Evolutionary conservation across 2,888 invertebrate genomes (phyloP).

Genomic region (Trachelus tabidus): DNA sequence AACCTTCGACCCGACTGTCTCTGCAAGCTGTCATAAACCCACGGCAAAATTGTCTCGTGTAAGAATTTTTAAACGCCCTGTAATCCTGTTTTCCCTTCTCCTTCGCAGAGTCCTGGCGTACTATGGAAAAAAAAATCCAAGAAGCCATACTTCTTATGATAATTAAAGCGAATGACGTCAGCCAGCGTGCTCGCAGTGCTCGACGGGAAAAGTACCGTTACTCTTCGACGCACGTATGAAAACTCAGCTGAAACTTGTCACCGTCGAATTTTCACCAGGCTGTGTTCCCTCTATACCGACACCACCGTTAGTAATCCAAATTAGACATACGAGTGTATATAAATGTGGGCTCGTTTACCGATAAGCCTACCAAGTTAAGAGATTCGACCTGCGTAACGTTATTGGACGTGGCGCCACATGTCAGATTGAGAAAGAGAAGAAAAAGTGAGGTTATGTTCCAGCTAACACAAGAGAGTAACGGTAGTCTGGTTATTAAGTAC

Average conservation of each 20-base stretch:
- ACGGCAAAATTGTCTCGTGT: background rate
- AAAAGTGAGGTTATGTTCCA: background rate
- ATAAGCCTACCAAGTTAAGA: background rate
- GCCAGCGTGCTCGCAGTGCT: background rate
- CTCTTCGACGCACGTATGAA: background rate
- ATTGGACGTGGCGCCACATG: background rate
- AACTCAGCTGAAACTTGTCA: background rate
- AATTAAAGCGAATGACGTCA: background rate
- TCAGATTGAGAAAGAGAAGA: background rate
- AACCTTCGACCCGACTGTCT: background rate
- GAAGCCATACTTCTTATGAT: background rate
- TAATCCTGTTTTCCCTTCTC: background rate
- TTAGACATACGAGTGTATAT: background rate
- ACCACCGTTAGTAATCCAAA: background rate
- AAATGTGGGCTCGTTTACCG: background rate
- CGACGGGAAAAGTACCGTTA: background rate
- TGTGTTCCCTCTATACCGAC: background rate
- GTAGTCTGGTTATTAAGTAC: background rate
- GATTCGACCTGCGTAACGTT: background rate
- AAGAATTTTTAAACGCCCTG: background rate
- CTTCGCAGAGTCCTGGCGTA: background rate
- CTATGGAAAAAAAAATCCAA: background rate
- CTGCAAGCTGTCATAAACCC: background rate
- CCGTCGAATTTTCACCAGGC: background rate
- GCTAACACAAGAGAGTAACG: background rate